phyloP scores from a whole-genome alignment of 2,797 vertebrate species.

The Apogon hyalosoma region DNA sequence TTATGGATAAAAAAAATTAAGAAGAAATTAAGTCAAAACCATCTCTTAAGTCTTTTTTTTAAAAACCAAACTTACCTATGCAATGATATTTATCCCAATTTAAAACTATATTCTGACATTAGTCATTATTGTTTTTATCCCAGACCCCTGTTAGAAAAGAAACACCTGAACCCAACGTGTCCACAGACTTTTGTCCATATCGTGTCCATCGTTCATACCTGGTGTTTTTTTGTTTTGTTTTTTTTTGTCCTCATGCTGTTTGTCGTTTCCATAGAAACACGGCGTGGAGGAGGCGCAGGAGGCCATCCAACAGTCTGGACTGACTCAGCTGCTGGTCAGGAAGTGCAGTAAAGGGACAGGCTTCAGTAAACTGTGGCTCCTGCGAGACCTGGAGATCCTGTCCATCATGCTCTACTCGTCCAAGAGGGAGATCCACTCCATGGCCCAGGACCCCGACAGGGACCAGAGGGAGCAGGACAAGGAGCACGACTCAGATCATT shows the following conservation, averaged over 20 bases:
- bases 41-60: too few relatives aligned
- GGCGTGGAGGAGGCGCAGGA: conserved; percentile 89
- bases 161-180: too few relatives aligned
- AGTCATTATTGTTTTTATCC: too few relatives aligned
- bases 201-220: too few relatives aligned
- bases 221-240: too few relatives aligned
- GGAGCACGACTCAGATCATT: conserved; percentile 87
- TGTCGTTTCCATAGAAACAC: conserved; percentile 83
- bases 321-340: conserved; percentile 94
- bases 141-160: too few relatives aligned
- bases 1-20: too few relatives aligned
- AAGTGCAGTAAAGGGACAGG: conserved; percentile 98
- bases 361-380: conserved; percentile 98
- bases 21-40: too few relatives aligned
- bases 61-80: too few relatives aligned
- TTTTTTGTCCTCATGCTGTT: conserved; percentile 1
- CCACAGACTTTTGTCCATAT: too few relatives aligned
- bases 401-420: conserved; percentile 98
- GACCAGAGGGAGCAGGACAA: conserved; percentile 88
- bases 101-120: too few relatives aligned
- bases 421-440: conserved; percentile 91
- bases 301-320: conserved; percentile 90
- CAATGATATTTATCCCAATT: too few relatives aligned
- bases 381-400: conserved; percentile 95
- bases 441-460: conserved; percentile 87